Evolutionary conservation across 1,140 invertebrate genomes (phyloP).

Genomic region (Ceratosolen fusciceps): DNA sequence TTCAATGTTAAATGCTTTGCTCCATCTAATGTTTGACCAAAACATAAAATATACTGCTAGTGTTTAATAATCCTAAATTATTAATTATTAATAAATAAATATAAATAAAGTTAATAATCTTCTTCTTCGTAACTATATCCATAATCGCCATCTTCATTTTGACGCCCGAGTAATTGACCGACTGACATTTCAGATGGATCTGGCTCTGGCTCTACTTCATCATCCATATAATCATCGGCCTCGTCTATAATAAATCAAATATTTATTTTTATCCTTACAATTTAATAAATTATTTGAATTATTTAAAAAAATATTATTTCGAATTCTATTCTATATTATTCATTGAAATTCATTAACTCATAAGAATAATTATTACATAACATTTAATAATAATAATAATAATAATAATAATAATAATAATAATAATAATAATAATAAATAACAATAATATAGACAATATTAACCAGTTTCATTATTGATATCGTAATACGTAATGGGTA

Average conservation of each 20-base stretch:
- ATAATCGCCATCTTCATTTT: constrained; percentile 63
- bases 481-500: constrained; percentile 20
- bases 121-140: constrained; percentile 66
- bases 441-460: too few species aligned
- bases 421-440: too few species aligned
- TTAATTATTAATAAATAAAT: constrained; percentile 26
- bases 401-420: too few species aligned
- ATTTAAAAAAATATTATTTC: constrained; percentile 23
- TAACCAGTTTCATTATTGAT: constrained; percentile 39
- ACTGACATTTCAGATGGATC: constrained; percentile 68
- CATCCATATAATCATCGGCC: constrained; percentile 68
- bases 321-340: constrained; percentile 24
- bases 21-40: constrained; percentile 12
- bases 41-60: not conserved
- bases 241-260: constrained; percentile 53
- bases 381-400: too few species aligned
- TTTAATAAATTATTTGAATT: constrained; percentile 13
- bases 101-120: constrained; percentile 56
- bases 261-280: constrained; percentile 29
- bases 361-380: constrained; percentile 17
- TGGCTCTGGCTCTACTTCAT: constrained; percentile 63
- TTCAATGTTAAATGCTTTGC: constrained; percentile 34
- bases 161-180: constrained; percentile 69
- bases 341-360: constrained; percentile 14
- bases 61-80: not conserved